Conservation (phyloP, 2,888 invertebrate species). For the Ellobium chinense region DNA sequence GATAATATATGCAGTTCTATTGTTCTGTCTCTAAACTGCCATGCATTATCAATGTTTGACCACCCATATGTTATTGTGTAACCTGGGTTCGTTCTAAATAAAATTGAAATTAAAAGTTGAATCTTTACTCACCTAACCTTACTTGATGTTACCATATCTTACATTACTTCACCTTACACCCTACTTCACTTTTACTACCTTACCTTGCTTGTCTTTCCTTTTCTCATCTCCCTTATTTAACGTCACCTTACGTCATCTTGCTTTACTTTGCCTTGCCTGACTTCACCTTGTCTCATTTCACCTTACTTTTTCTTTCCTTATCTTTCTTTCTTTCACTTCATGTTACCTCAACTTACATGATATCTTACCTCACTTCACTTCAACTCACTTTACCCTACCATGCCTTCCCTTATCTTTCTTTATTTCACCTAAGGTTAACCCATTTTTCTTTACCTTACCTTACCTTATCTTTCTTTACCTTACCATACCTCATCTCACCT, state of each 20-base stretch:
- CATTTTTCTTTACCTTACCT: background rate
- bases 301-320: conserved; percentile 9
- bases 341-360: background rate
- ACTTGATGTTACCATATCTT: too few species aligned
- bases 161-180: too few species aligned
- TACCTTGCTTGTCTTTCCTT: background rate
- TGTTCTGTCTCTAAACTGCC: too few species aligned
- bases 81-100: too few species aligned
- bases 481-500: background rate
- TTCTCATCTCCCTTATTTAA: background rate
- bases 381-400: background rate
- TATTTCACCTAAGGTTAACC: too few species aligned
- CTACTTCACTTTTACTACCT: background rate
- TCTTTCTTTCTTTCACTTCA: conserved; percentile 15
- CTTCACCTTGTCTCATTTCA: conserved; percentile 3
- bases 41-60: too few species aligned
- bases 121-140: too few species aligned
- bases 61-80: too few species aligned
- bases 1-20: too few species aligned
- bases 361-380: conserved; percentile 6
- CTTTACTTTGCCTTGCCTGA: conserved; percentile 1
- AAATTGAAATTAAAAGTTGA: too few species aligned
- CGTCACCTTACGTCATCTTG: conserved; percentile 12
- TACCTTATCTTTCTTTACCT: background rate
- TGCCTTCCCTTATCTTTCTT: background rate